These are phyloP conservation scores for Syrmaticus mikado DNA, from an alignment of 2,113 vertebrate species.

Conservation along the genomic window DNA sequence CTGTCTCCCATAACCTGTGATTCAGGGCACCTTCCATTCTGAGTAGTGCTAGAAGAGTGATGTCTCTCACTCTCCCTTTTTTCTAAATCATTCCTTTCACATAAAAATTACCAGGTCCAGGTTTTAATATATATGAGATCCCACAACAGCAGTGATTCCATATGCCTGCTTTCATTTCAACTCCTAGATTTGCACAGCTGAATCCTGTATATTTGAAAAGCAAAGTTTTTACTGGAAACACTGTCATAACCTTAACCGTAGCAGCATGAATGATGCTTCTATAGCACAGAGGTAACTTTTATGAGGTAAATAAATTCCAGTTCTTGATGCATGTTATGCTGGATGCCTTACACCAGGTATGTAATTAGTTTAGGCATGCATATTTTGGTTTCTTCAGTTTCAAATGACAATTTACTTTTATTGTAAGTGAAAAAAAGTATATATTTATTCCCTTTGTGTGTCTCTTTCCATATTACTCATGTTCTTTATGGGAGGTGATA, in stretches of 20 bases:
- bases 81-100: not conserved
- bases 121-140: not conserved
- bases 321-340: not conserved
- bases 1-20: not conserved
- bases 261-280: conserved; percentile 36
- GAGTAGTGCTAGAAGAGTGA: not conserved
- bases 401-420: conserved; percentile 11
- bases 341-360: not conserved
- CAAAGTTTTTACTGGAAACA: conserved; percentile 49
- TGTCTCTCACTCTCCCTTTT: not conserved
- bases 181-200: conserved; percentile 32
- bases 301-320: conserved; percentile 50
- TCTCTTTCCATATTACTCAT: conserved; percentile 42
- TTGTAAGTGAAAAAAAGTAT: conserved; percentile 6
- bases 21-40: rapidly evolving
- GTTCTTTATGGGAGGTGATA: conserved; percentile 27
- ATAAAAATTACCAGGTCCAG: not conserved
- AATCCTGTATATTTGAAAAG: conserved; percentile 34
- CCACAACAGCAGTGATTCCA: rapidly evolving
- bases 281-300: conserved; percentile 48
- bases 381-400: not conserved
- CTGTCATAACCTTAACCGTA: not conserved
- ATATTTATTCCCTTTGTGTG: not conserved
- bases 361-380: not conserved
- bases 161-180: not conserved